A percentile compares a stretch with the other conserved stretches of the same genome.
Conservation (phyloP, 2,113 vertebrate species). For the Salvelinus namaycush region DNA sequence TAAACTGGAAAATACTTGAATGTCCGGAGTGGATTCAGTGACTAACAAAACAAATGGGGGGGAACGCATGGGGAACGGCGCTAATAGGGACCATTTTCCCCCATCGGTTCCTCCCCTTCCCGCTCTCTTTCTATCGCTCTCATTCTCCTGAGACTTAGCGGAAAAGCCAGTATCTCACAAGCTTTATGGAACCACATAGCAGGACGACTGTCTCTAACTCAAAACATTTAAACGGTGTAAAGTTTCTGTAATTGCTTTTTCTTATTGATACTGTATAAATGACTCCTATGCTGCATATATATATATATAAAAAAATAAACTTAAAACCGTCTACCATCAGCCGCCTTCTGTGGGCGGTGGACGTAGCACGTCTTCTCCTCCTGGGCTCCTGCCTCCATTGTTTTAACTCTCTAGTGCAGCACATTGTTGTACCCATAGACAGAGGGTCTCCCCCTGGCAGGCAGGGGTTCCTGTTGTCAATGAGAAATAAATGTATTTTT, state of each 20-base stretch:
- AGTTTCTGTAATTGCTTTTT: slow-evolving; percentile 9
- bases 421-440: slow-evolving; percentile 83
- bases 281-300: slow-evolving; percentile 48
- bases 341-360: slow-evolving; percentile 53
- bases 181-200: slow-evolving; percentile 33
- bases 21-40: slow-evolving; percentile 64
- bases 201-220: slow-evolving; percentile 16
- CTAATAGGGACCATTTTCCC: slow-evolving; percentile 21
- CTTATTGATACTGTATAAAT: slow-evolving; percentile 63
- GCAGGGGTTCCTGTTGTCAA: slow-evolving; percentile 61
- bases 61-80: slow-evolving; percentile 26
- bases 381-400: slow-evolving; percentile 83
- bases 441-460: slow-evolving; percentile 55
- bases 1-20: slow-evolving; percentile 81
- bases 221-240: slow-evolving; percentile 22
- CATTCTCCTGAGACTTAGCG: slow-evolving; percentile 64
- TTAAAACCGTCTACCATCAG: slow-evolving; percentile 26
- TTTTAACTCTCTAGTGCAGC: slow-evolving; percentile 82
- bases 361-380: slow-evolving; percentile 53
- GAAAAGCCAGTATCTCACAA: slow-evolving; percentile 35
- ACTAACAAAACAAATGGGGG: slow-evolving; percentile 33
- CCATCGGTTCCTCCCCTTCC: not conserved
- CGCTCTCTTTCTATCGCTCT: slow-evolving; percentile 51
- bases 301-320: slow-evolving; percentile 12
- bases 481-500: slow-evolving; percentile 48